A percentile compares a stretch with the other conserved stretches of the same genome.
These are phyloP conservation scores for Corythornis madagascariensis DNA, from an alignment of 2,113 vertebrate species.

Conservation along the genomic window DNA sequence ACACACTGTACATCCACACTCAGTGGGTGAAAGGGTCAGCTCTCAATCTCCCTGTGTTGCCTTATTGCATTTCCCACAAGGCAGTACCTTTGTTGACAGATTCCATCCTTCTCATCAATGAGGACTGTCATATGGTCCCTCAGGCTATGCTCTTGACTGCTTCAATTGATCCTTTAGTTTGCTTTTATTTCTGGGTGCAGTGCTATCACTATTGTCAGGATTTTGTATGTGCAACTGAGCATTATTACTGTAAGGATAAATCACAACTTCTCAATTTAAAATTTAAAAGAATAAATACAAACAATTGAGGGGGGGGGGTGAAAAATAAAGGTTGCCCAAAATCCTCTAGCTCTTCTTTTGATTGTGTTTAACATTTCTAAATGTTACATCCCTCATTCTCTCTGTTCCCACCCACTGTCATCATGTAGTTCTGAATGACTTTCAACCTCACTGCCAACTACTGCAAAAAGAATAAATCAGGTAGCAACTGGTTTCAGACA, in stretches of 20 bases:
- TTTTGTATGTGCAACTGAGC: background rate
- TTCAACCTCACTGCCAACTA: constrained; percentile 41
- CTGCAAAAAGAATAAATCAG: constrained; percentile 52
- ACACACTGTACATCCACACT: background rate
- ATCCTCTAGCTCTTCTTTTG: background rate
- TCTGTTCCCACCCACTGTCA: background rate
- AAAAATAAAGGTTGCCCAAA: background rate
- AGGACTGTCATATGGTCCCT: constrained; percentile 34
- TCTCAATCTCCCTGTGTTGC: constrained; percentile 5
- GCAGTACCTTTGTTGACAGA: constrained; percentile 42
- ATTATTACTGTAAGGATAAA: background rate
- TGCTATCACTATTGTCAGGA: background rate
- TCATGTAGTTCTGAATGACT: constrained; percentile 15
- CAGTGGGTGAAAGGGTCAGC: constrained; percentile 13
- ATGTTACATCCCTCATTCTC: background rate
- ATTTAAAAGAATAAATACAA: background rate
- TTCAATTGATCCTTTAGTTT: constrained; percentile 38
- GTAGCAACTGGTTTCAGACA: constrained; percentile 65
- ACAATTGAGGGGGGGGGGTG: background rate
- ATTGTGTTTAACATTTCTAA: background rate
- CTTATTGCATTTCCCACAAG: constrained; percentile 23
- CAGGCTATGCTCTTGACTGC: background rate
- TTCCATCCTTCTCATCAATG: background rate
- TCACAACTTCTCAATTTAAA: background rate
- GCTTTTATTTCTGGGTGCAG: constrained; percentile 41